These are phyloP conservation scores for Autographa gamma DNA, from an alignment of 2,888 invertebrate species.

Conservation along the genomic window DNA sequence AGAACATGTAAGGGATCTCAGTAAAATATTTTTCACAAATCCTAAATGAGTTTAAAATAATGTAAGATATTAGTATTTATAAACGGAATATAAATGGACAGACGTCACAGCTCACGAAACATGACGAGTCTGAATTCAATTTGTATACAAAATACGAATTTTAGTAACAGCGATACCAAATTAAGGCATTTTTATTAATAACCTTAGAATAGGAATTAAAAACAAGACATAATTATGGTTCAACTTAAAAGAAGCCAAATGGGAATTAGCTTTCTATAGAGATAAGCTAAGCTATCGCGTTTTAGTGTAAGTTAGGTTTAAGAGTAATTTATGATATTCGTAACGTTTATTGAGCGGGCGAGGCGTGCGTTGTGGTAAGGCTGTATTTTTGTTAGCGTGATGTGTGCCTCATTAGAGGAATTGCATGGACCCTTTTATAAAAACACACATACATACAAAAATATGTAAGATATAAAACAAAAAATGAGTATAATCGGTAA, in stretches of 20 bases:
- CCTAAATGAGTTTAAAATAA: conserved; percentile 68
- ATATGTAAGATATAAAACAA: neutral
- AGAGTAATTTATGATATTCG: conserved; percentile 59
- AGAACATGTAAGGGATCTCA: conserved; percentile 82
- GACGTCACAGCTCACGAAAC: conserved; percentile 59
- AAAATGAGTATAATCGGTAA: neutral
- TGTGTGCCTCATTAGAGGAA: conserved; percentile 81
- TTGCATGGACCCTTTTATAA: conserved; percentile 66
- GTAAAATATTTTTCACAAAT: conserved; percentile 79
- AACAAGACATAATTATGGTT: conserved; percentile 87
- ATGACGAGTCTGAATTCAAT: conserved; percentile 56
- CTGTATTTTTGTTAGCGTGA: conserved; percentile 80
- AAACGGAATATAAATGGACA: conserved; percentile 35
- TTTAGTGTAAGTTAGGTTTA: conserved; percentile 58
- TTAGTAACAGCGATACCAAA: conserved; percentile 83
- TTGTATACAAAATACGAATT: conserved; percentile 68
- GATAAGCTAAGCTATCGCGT: conserved; percentile 66
- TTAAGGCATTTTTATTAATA: conserved; percentile 76
- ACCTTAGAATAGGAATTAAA: conserved; percentile 70
- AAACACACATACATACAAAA: neutral
- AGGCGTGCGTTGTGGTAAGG: conserved; percentile 66
- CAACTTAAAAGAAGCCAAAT: conserved; percentile 89
- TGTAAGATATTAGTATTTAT: conserved; percentile 75
- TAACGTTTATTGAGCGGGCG: conserved; percentile 47
- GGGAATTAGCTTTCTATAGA: conserved; percentile 82